Conservation (phyloP, 1,140 invertebrate genomes). For the Eumeta japonica region DNA sequence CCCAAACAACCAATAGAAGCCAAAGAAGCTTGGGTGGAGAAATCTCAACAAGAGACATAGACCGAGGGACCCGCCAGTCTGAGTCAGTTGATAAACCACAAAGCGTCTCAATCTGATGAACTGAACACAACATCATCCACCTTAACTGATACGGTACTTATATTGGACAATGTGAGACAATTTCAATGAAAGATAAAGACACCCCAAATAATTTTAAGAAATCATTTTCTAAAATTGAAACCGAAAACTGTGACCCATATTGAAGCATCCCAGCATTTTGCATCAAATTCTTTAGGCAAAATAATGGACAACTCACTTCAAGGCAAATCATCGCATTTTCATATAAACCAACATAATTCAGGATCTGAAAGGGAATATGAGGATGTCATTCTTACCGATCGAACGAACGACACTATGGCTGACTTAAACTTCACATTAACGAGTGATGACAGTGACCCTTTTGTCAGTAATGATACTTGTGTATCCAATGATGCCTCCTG, state of each 20-base stretch:
- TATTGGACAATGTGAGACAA: conserved; percentile 8
- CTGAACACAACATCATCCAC: too few species aligned
- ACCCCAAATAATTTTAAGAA: conserved; percentile 36
- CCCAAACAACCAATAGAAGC: conserved; percentile 36
- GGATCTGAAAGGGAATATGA: conserved; percentile 36
- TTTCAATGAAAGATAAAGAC: conserved; percentile 33
- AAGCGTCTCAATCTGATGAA: too few species aligned
- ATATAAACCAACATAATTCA: background rate
- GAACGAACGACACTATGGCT: conserved; percentile 52
- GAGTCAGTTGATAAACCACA: conserved; percentile 40
- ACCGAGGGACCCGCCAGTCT: conserved; percentile 39
- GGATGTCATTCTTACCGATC: conserved; percentile 41
- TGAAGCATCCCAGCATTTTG: background rate
- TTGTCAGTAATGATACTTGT: background rate
- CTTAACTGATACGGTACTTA: too few species aligned
- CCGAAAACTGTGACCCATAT: background rate
- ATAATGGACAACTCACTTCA: too few species aligned
- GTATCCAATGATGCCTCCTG: background rate
- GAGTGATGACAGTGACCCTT: conserved; percentile 16
- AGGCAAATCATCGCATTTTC: too few species aligned
- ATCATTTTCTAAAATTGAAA: conserved; percentile 3
- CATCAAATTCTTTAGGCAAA: too few species aligned
- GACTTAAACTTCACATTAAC: conserved; percentile 50
- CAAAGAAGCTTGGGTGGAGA: conserved; percentile 39
- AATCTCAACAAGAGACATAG: too few species aligned